Percentiles rank a stretch among this genome's conserved stretches.
Conservation (phyloP, 1,140 invertebrate species). For the Drosophila kikkawai region DNA sequence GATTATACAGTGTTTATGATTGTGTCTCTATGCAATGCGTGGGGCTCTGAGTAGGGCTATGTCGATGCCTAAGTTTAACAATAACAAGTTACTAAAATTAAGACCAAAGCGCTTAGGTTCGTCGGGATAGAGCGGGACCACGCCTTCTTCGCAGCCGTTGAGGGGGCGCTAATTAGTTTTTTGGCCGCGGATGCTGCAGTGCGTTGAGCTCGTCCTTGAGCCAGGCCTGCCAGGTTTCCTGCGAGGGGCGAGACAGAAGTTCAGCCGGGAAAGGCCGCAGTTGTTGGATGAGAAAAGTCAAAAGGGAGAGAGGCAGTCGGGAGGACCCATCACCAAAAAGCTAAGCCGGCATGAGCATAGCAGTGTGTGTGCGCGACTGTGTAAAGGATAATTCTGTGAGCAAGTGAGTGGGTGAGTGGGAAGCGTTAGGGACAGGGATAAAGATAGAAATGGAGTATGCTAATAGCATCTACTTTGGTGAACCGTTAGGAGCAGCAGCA, state of each 20-base stretch:
- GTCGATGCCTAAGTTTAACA: constrained; percentile 71
- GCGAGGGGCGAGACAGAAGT: constrained; percentile 60
- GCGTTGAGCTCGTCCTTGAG: constrained; percentile 80
- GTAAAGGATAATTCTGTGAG: constrained; percentile 21
- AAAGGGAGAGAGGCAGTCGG: constrained; percentile 20
- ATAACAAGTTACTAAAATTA: constrained; percentile 81
- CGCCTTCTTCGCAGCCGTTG: constrained; percentile 38
- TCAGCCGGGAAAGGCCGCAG: constrained; percentile 41
- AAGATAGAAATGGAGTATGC: constrained; percentile 48
- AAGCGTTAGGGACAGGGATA: constrained; percentile 32
- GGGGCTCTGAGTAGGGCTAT: constrained; percentile 13
- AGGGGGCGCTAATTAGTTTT: constrained; percentile 64
- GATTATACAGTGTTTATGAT: constrained; percentile 49
- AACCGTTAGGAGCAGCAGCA: constrained; percentile 56
- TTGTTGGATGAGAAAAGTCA: constrained; percentile 33
- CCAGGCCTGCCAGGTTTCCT: constrained; percentile 81
- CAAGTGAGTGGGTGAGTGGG: constrained; percentile 2
- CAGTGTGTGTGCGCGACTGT: constrained; percentile 8
- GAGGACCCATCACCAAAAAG: constrained; percentile 68
- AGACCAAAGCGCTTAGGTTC: constrained; percentile 64
- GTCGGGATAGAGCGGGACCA: constrained; percentile 52
- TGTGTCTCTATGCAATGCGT: constrained; percentile 41
- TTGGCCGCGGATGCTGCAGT: constrained; percentile 70
- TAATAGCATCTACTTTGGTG: constrained; percentile 74
- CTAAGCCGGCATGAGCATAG: constrained; percentile 32